Conservation (phyloP, 2,888 invertebrate genomes). For the Electrophaes corylata region DNA sequence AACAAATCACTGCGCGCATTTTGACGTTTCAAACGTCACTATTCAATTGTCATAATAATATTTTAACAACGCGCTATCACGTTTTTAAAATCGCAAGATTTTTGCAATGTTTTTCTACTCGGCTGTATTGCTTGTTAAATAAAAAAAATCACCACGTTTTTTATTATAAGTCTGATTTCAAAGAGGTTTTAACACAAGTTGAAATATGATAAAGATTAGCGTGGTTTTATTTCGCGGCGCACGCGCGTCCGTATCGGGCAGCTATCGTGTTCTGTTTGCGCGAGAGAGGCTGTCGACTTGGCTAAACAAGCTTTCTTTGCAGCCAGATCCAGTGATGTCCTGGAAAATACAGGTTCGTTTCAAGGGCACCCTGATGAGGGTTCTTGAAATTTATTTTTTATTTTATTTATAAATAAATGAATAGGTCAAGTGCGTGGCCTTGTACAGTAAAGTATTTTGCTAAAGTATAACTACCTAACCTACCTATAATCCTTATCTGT, state of each 20-base stretch:
- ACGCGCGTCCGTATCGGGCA: conserved; percentile 50
- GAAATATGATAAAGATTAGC: conserved; percentile 30
- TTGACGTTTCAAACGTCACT: conserved; percentile 40
- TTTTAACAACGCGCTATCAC: background rate
- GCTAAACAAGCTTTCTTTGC: conserved; percentile 46
- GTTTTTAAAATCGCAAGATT: background rate
- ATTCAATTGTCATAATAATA: conserved; percentile 19
- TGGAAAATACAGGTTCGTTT: conserved; percentile 36
- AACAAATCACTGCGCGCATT: conserved; percentile 64
- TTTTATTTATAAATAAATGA: background rate
- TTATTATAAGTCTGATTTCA: background rate
- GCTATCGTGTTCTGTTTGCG: conserved; percentile 51
- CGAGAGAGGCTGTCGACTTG: conserved; percentile 40
- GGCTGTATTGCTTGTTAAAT: background rate
- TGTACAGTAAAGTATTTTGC: too few relatives aligned
- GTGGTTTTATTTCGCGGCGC: conserved; percentile 44
- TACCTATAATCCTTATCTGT: too few relatives aligned
- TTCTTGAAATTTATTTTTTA: conserved; percentile 1
- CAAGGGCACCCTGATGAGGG: conserved; percentile 33
- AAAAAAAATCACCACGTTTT: background rate
- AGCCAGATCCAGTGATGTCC: conserved; percentile 18
- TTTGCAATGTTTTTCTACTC: background rate
- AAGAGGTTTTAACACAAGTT: background rate
- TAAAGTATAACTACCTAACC: too few relatives aligned
- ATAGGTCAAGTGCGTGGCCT: background rate